These are phyloP conservation scores for Limanda limanda DNA, from an alignment of 2,113 vertebrate genomes.

Conservation along the genomic window DNA sequence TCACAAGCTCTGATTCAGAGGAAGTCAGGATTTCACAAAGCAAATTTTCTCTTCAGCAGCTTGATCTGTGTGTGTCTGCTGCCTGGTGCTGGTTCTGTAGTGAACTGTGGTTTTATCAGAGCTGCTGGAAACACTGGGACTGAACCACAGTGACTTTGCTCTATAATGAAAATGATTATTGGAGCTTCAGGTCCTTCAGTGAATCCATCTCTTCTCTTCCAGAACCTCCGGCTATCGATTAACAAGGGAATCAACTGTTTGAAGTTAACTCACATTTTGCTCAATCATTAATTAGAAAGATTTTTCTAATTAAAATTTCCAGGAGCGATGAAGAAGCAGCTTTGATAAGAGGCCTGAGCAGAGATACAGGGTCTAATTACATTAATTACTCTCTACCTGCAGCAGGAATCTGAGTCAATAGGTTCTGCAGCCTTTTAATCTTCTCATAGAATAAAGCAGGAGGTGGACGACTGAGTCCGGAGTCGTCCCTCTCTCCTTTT, in stretches of 20 bases:
- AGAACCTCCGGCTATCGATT: constrained; percentile 5
- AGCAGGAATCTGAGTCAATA: constrained; percentile 58
- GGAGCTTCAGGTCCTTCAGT: too few relatives aligned
- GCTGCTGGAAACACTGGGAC: too few relatives aligned
- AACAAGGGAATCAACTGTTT: constrained; percentile 35
- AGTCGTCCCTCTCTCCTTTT: constrained; percentile 9
- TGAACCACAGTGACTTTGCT: too few relatives aligned
- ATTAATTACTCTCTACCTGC: constrained; percentile 66
- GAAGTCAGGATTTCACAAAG: too few relatives aligned
- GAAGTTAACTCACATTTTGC: constrained; percentile 56
- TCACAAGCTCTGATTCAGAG: too few relatives aligned
- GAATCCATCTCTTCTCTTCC: background rate
- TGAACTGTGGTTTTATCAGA: too few relatives aligned
- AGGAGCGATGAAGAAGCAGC: constrained; percentile 59
- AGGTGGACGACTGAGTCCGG: constrained; percentile 9
- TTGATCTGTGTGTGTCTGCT: too few relatives aligned
- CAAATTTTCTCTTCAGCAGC: too few relatives aligned
- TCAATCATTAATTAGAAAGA: constrained; percentile 65
- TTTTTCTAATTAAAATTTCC: constrained; percentile 70
- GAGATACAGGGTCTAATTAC: constrained; percentile 64
- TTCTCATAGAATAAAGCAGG: constrained; percentile 29
- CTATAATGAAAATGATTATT: too few relatives aligned
- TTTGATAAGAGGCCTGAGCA: constrained; percentile 51
- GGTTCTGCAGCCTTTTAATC: constrained; percentile 55
- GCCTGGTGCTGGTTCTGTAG: too few relatives aligned